Conservation (phyloP, 2,888 invertebrate genomes). For the Tipula lateralis region DNA sequence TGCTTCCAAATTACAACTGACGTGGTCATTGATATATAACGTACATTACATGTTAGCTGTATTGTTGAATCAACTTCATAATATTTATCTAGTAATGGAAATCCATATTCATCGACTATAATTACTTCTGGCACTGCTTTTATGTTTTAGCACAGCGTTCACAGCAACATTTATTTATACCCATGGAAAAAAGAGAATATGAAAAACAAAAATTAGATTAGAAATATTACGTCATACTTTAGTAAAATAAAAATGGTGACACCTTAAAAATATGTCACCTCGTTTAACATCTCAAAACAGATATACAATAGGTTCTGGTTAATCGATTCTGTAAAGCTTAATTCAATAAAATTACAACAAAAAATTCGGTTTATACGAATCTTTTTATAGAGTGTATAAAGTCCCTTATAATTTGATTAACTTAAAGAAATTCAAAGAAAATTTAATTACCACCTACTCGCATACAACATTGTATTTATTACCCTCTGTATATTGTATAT, state of each 20-base stretch:
- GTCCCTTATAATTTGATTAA: not conserved
- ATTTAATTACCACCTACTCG: not conserved
- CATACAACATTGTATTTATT: not conserved
- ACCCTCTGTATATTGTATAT: not conserved
- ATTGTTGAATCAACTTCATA: slow-evolving; percentile 56
- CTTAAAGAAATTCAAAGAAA: not conserved
- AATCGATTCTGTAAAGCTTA: not conserved
- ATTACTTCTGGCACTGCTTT: slow-evolving; percentile 53
- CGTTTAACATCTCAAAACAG: not conserved
- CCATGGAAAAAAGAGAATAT: not conserved
- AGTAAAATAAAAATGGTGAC: not conserved
- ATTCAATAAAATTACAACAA: not conserved
- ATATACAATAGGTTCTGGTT: not conserved
- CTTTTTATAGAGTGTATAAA: not conserved
- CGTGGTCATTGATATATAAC: slow-evolving; percentile 52
- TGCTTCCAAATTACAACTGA: slow-evolving; percentile 55
- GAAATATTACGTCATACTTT: not conserved
- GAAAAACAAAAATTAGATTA: slow-evolving; percentile 11
- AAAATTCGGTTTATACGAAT: not conserved
- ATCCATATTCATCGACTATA: slow-evolving; percentile 54
- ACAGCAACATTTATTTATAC: not conserved
- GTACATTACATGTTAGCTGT: slow-evolving; percentile 54
- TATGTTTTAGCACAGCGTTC: slow-evolving; percentile 13
- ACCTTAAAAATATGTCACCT: not conserved
- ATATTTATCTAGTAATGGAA: slow-evolving; percentile 53